phyloP scores from a whole-genome alignment of 2,888 invertebrate species.

The Hyposoter didymator region DNA sequence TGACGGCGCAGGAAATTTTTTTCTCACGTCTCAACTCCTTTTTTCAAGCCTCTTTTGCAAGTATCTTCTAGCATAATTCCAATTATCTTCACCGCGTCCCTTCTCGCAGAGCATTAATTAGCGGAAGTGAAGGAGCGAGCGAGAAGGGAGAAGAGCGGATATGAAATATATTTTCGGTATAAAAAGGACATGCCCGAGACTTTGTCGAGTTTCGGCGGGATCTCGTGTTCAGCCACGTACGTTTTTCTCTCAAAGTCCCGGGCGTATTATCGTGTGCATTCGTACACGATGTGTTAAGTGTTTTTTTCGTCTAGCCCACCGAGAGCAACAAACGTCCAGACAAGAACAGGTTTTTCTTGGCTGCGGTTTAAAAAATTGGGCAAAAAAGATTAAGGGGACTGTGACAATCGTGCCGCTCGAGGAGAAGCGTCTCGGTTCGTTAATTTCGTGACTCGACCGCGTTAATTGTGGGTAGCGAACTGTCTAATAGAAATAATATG shows the following conservation, averaged over 20 bases:
- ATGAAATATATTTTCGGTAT: slow-evolving; percentile 67
- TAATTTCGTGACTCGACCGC: slow-evolving; percentile 80
- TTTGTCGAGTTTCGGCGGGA: slow-evolving; percentile 73
- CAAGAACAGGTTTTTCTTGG: slow-evolving; percentile 76
- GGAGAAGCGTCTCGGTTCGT: slow-evolving; percentile 77
- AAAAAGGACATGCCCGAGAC: slow-evolving; percentile 73
- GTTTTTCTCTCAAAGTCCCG: slow-evolving; percentile 57
- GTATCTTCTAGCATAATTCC: slow-evolving; percentile 80
- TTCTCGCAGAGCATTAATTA: slow-evolving; percentile 77
- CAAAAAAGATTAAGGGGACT: slow-evolving; percentile 57
- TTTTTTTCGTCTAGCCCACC: slow-evolving; percentile 40
- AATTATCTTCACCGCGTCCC: slow-evolving; percentile 79
- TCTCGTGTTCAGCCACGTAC: slow-evolving; percentile 55
- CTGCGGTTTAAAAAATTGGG: slow-evolving; percentile 50
- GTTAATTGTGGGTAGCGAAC: slow-evolving; percentile 83
- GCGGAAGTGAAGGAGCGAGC: slow-evolving; percentile 73
- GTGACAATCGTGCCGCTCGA: slow-evolving; percentile 57
- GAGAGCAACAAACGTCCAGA: slow-evolving; percentile 37
- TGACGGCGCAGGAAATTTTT: slow-evolving; percentile 47
- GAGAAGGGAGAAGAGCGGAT: slow-evolving; percentile 52
- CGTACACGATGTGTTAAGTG: not conserved
- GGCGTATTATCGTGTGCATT: slow-evolving; percentile 43
- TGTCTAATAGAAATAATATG: slow-evolving; percentile 83
- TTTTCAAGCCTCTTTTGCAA: slow-evolving; percentile 71
- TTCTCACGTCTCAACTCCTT: slow-evolving; percentile 54